phyloP scores from a whole-genome alignment of 2,888 invertebrate genomes.

The Hirtodrosophila alboralis region DNA sequence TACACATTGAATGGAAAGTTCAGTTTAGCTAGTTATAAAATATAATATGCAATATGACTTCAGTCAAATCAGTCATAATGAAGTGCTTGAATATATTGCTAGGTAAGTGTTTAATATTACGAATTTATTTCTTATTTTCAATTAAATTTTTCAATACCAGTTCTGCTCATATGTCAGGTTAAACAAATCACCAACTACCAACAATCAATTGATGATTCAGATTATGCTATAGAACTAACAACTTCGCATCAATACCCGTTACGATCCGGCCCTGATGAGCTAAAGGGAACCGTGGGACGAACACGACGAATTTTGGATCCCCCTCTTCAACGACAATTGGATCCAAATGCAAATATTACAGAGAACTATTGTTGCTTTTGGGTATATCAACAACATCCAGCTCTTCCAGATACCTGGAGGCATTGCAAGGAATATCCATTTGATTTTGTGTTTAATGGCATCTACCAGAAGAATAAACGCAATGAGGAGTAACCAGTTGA shows the following conservation, averaged over 20 bases:
- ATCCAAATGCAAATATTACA: background rate
- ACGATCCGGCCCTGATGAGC: background rate
- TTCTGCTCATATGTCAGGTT: background rate
- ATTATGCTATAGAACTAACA: slow-evolving; percentile 33
- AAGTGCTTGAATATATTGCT: slow-evolving; percentile 1
- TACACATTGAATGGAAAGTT: background rate
- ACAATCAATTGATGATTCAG: slow-evolving; percentile 11
- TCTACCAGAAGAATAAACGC: slow-evolving; percentile 33
- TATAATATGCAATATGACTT: background rate
- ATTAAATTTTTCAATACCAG: background rate
- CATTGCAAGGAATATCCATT: slow-evolving; percentile 31
- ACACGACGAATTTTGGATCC: slow-evolving; percentile 37
- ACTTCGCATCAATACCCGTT: slow-evolving; percentile 6
- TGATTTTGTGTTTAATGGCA: slow-evolving; percentile 39
- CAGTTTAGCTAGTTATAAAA: background rate
- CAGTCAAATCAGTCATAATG: slow-evolving; percentile 7
- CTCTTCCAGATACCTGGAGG: slow-evolving; percentile 18
- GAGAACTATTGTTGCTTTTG: slow-evolving; percentile 60
- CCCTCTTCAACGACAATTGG: too few species aligned
- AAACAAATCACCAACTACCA: background rate
- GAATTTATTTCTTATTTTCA: background rate
- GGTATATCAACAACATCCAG: slow-evolving; percentile 44
- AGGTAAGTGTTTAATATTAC: slow-evolving; percentile 9
- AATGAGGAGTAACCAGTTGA: slow-evolving; percentile 1
- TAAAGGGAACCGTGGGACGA: slow-evolving; percentile 21